Evolutionary conservation across 1,140 invertebrate genomes (phyloP), one percentile per base, ranked within the genome.

Genomic region (Mactra quadrangularis): DNA sequence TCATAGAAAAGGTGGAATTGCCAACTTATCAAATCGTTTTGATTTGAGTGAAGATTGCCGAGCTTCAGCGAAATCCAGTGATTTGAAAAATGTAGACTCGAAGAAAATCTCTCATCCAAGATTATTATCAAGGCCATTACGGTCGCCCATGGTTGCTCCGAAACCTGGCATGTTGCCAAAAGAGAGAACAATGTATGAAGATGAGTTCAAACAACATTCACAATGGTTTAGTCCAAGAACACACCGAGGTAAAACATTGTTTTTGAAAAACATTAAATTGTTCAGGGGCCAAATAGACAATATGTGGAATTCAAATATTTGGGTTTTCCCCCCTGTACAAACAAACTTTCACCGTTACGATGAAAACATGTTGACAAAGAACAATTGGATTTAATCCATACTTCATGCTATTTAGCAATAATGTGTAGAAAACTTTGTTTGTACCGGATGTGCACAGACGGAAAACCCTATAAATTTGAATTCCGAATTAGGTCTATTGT

Each of bases 71-170:
- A 60, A 53, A 25, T 33, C 19, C 1, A 38, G 0, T 2, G 13
- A 29, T 11, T 25, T 62, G 17, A 53, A 15, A 15, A 45, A 62
- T 53, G 35, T 89, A 19, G 76, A 88, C 70, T 72, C 84, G 13
- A 84, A 79, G 47, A 75, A 85, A 45, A 84, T 89, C 0, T 88
- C 91, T 6, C 90, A 92, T 66, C 91, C 91, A 22, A 62, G 88
- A 38, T 79, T 91, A 29, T 38, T 87, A 9, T 88, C 89, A 15
- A 84, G 78, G 53, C 25, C 79, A 6, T 33, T 33, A 31, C 0
- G 35, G 11, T 68, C 68, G 19, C 66, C 81, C 0, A 71, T 71
- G 68, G 17, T 62, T 1, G 52, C 78, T n/a, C 78, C 78, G 3
- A 71, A 70, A 35, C 78, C 78, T 25, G 78, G 78, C 0, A 25